phyloP scores from a whole-genome alignment of 1,140 invertebrate species.

The Limonius californicus region DNA sequence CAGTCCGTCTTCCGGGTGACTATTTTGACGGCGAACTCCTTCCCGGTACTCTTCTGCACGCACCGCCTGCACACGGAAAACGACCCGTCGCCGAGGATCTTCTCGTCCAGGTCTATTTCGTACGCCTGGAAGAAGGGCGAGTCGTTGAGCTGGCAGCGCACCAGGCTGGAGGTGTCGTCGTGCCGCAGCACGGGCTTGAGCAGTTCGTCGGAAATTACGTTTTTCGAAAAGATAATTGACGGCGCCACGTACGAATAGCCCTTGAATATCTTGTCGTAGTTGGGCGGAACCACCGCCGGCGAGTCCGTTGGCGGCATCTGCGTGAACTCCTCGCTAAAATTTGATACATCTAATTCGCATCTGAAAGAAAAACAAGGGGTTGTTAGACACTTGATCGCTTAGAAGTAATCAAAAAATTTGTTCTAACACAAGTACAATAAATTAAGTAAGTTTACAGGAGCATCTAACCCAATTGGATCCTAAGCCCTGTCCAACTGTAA shows the following conservation, averaged over 20 bases:
- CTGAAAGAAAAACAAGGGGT: no score
- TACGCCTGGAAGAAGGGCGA: constrained; percentile 86
- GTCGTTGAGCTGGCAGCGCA: constrained; percentile 55
- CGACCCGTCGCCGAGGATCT: constrained; percentile 80
- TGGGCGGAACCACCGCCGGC: constrained; percentile 80
- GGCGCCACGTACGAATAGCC: constrained; percentile 95
- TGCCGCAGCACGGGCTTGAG: constrained; percentile 33
- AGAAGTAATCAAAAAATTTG: no score
- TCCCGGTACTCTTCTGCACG: constrained; percentile 65
- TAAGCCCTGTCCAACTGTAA: no score
- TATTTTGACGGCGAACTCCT: constrained; percentile 88
- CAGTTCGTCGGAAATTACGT: constrained; percentile 65
- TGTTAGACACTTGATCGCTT: no score
- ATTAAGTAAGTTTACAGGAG: no score
- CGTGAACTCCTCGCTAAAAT: constrained; percentile 96
- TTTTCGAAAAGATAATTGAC: constrained; percentile 83
- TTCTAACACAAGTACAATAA: no score
- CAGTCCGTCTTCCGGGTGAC: constrained; percentile 75
- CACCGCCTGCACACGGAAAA: constrained; percentile 87
- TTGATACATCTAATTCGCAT: constrained; percentile 87
- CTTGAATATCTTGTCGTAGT: constrained; percentile 84
- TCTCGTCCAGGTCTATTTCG: constrained; percentile 64
- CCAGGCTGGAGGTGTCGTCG: constrained; percentile 44
- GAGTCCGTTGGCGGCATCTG: constrained; percentile 84
- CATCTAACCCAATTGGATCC: no score